These are phyloP conservation scores for Drosophila teissieri DNA, from an alignment of 1,140 invertebrate species.

Conservation along the genomic window DNA sequence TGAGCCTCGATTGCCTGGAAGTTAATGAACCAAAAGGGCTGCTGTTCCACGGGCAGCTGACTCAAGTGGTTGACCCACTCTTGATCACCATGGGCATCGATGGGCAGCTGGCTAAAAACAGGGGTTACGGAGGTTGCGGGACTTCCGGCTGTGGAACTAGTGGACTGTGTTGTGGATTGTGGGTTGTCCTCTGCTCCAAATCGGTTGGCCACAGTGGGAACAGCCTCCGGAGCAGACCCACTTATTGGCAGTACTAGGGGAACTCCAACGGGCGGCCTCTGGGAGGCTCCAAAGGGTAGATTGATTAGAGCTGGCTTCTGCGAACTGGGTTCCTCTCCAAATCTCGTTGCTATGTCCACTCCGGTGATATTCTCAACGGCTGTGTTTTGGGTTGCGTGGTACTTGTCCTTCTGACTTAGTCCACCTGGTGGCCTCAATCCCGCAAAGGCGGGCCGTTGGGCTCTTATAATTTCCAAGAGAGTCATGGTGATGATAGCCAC, in stretches of 20 bases:
- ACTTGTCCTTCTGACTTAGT: constrained; percentile 79
- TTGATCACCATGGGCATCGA: constrained; percentile 85
- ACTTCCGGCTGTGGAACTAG: neutral
- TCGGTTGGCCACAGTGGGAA: constrained; percentile 42
- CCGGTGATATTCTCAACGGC: constrained; percentile 65
- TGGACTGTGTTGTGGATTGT: neutral
- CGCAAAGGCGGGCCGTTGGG: constrained; percentile 76
- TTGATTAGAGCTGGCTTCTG: constrained; percentile 21
- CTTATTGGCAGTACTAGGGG: constrained; percentile 55
- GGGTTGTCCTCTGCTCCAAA: constrained; percentile 38
- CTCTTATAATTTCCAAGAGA: constrained; percentile 42
- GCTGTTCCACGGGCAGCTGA: constrained; percentile 84
- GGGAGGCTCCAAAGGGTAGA: constrained; percentile 61
- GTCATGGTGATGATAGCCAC: constrained; percentile 26
- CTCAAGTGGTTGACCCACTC: constrained; percentile 84
- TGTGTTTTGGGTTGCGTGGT: constrained; percentile 59
- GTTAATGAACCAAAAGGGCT: constrained; percentile 86
- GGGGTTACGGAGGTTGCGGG: neutral
- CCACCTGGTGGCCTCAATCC: constrained; percentile 73
- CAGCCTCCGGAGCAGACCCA: constrained; percentile 11
- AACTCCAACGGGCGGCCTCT: constrained; percentile 73
- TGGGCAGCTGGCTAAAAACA: constrained; percentile 40
- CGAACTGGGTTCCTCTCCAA: constrained; percentile 44
- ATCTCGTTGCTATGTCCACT: constrained; percentile 64
- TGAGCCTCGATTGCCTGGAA: constrained; percentile 83